Evolutionary conservation across 1,140 invertebrate species (phyloP).

Genomic region (Eueides isabella): DNA sequence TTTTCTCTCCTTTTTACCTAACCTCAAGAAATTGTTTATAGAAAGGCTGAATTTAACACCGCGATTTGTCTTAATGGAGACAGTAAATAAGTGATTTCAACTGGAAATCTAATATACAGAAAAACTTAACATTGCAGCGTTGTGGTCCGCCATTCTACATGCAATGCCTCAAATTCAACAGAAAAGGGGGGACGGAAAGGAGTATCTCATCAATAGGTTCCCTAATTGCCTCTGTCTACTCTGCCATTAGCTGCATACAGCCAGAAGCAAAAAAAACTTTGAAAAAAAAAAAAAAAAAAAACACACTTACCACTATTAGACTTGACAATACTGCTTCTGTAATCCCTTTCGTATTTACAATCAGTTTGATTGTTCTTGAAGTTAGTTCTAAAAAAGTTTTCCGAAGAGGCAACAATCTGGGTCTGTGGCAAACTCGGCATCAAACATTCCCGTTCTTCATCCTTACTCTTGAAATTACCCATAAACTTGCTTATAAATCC

Average conservation of each 20-base stretch:
- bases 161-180: no score
- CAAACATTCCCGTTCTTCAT: slow-evolving; percentile 73
- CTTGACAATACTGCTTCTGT: slow-evolving; percentile 69
- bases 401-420: slow-evolving; percentile 76
- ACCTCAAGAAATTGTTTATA: neutral
- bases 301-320: slow-evolving; percentile 67
- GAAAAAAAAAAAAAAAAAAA: no score
- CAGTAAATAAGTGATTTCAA: neutral
- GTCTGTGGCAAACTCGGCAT: slow-evolving; percentile 56
- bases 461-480: slow-evolving; percentile 73
- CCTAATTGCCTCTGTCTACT: no score
- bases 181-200: no score
- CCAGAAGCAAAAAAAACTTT: no score
- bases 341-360: slow-evolving; percentile 65
- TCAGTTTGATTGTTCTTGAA: slow-evolving; percentile 71
- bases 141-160: no score
- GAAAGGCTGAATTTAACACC: no score
- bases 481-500: slow-evolving; percentile 79
- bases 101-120: no score
- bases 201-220: no score
- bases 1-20: neutral
- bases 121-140: no score
- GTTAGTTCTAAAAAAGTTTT: slow-evolving; percentile 78
- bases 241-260: no score
- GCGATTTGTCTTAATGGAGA: no score